Conservation (phyloP, 2,888 invertebrate species). For the Tetropium fuscum region DNA sequence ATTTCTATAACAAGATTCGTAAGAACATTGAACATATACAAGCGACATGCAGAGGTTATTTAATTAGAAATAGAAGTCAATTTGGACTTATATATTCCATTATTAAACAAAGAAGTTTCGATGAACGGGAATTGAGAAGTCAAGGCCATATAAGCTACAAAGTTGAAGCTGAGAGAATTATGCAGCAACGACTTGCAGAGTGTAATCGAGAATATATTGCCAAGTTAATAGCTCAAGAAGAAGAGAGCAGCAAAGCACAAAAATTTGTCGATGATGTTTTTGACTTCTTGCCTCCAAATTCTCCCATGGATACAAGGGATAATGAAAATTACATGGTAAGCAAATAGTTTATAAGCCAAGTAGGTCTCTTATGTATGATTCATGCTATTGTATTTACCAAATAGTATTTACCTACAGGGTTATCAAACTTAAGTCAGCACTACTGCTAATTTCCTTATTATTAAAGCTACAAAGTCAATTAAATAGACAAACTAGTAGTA, state of each 20-base stretch:
- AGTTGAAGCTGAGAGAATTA: constrained; percentile 76
- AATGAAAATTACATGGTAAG: background rate
- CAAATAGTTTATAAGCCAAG: too few relatives aligned
- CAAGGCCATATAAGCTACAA: constrained; percentile 74
- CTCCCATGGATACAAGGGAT: constrained; percentile 41
- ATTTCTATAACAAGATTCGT: constrained; percentile 78
- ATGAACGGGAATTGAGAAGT: constrained; percentile 72
- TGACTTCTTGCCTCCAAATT: constrained; percentile 52
- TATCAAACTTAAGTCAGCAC: too few relatives aligned
- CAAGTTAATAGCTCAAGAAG: constrained; percentile 66
- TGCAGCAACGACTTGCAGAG: constrained; percentile 76
- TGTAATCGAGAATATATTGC: constrained; percentile 71
- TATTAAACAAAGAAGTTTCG: constrained; percentile 67
- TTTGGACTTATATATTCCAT: constrained; percentile 65
- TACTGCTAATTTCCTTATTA: too few relatives aligned
- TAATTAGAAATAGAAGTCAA: constrained; percentile 74
- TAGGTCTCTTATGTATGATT: too few relatives aligned
- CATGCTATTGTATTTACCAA: too few relatives aligned
- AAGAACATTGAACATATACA: constrained; percentile 79
- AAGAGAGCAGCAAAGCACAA: constrained; percentile 63
- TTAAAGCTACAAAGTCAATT: too few relatives aligned
- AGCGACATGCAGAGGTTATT: constrained; percentile 82
- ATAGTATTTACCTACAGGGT: too few relatives aligned
- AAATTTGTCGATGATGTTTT: constrained; percentile 77
- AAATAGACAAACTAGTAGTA: too few relatives aligned